These are phyloP conservation scores for Pandemis cinnamomeana DNA, from an alignment of 2,888 invertebrate species.

Conservation along the genomic window DNA sequence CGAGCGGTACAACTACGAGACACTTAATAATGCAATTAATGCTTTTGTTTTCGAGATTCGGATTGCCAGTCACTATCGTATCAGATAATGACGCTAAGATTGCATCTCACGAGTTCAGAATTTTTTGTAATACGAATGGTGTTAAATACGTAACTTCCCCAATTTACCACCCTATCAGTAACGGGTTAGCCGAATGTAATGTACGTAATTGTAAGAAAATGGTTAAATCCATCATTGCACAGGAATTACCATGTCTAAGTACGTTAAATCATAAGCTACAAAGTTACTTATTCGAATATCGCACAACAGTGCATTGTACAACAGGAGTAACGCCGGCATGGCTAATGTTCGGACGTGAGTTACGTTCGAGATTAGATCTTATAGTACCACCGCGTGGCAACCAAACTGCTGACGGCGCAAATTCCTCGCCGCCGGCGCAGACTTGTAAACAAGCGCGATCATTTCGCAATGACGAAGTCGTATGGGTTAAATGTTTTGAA, in stretches of 20 bases:
- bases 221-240: conserved; percentile 15
- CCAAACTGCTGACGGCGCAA: neutral
- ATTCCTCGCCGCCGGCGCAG: neutral
- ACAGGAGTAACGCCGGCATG: conserved; percentile 14
- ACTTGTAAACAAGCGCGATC: neutral
- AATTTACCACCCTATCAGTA: conserved; percentile 13
- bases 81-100: conserved; percentile 23
- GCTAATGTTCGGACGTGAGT: conserved; percentile 23
- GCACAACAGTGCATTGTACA: conserved; percentile 11
- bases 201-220: conserved; percentile 15
- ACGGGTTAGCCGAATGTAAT: conserved; percentile 8
- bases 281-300: conserved; percentile 13
- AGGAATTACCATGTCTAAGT: neutral
- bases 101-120: neutral
- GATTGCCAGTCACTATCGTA: neutral
- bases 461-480: neutral
- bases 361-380: conserved; percentile 17
- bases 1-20: conserved; percentile 12
- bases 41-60: conserved; percentile 13
- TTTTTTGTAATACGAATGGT: conserved; percentile 5
- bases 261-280: neutral
- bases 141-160: conserved; percentile 18
- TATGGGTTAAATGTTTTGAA: conserved; percentile 20
- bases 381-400: conserved; percentile 5
- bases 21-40: neutral